phyloP scores from a whole-genome alignment of 1,140 invertebrate species.

The Trichonephila clavata region DNA sequence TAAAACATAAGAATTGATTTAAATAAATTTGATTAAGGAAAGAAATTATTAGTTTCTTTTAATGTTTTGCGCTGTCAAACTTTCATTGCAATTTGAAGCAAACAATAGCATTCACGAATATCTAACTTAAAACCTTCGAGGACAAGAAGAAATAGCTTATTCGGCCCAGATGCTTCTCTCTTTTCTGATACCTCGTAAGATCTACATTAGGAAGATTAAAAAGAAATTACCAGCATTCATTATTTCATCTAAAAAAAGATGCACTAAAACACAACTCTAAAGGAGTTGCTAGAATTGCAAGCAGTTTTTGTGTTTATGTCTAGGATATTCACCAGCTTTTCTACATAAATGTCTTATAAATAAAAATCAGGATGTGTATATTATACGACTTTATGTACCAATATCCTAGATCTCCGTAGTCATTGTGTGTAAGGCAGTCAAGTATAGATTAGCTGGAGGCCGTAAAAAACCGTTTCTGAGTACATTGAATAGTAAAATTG shows the following conservation, averaged over 20 bases:
- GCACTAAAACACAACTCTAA: not conserved
- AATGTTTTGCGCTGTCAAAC: too few species aligned
- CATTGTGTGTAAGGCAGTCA: slow-evolving; percentile 50
- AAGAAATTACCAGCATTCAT: not conserved
- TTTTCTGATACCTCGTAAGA: not conserved
- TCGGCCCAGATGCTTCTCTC: not conserved
- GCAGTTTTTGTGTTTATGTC: not conserved
- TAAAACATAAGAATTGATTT: too few species aligned
- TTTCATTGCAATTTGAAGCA: too few species aligned
- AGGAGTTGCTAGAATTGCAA: not conserved
- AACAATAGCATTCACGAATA: too few species aligned
- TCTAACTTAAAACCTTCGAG: not conserved
- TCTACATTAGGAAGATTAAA: not conserved
- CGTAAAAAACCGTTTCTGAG: slow-evolving; percentile 49
- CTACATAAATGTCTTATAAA: slow-evolving; percentile 46
- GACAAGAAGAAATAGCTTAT: not conserved
- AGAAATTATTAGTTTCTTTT: too few species aligned
- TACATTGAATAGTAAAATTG: slow-evolving; percentile 68
- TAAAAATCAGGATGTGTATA: slow-evolving; percentile 58
- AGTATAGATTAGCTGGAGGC: slow-evolving; percentile 46
- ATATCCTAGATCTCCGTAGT: not conserved
- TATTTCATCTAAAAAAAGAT: not conserved
- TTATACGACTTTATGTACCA: slow-evolving; percentile 47
- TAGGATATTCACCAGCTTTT: not conserved
- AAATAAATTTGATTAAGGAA: too few species aligned